A percentile compares a stretch with the other conserved stretches of the same genome.
Evolutionary conservation across 2,113 vertebrate genomes (phyloP).

Genomic region (Romanogobio albipinnatus): DNA sequence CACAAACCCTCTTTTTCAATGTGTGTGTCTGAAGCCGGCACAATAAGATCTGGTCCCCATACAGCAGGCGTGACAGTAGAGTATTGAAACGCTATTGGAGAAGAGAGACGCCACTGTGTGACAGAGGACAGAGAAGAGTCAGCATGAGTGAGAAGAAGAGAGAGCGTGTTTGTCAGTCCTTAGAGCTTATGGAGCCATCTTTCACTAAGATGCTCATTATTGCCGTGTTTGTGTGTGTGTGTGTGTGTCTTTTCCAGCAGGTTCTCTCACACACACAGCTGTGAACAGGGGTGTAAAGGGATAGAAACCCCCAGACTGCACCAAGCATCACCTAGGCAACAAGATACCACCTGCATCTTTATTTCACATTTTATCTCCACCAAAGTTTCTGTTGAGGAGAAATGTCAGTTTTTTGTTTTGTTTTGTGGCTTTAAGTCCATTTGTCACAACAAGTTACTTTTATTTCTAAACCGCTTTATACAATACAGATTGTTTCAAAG

Average conservation of each 20-base stretch:
- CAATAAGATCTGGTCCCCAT: conserved; percentile 79
- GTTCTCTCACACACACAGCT: conserved; percentile 58
- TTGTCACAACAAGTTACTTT: no score
- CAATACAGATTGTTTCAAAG: no score
- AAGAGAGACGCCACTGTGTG: conserved; percentile 68
- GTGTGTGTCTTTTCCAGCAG: conserved; percentile 45
- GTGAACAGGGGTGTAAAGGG: conserved; percentile 56
- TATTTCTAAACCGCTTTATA: no score
- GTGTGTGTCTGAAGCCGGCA: conserved; percentile 63
- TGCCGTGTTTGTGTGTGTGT: conserved; percentile 21
- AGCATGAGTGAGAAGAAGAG: conserved; percentile 53
- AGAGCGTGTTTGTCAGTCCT: conserved; percentile 58
- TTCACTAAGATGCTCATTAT: conserved; percentile 57
- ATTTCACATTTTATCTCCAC: background rate
- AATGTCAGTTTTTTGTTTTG: background rate
- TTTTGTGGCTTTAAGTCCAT: background rate
- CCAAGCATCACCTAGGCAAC: conserved; percentile 52
- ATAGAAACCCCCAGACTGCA: conserved; percentile 55
- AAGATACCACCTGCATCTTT: conserved; percentile 52
- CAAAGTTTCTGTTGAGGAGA: background rate
- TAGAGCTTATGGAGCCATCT: conserved; percentile 52
- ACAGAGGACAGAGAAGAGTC: conserved; percentile 50
- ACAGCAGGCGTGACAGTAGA: conserved; percentile 73
- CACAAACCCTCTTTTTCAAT: conserved; percentile 41
- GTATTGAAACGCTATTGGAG: conserved; percentile 72